Evolutionary conservation across 1,140 invertebrate species (phyloP).

Genomic region (Zaprionus kolodkinae): DNA sequence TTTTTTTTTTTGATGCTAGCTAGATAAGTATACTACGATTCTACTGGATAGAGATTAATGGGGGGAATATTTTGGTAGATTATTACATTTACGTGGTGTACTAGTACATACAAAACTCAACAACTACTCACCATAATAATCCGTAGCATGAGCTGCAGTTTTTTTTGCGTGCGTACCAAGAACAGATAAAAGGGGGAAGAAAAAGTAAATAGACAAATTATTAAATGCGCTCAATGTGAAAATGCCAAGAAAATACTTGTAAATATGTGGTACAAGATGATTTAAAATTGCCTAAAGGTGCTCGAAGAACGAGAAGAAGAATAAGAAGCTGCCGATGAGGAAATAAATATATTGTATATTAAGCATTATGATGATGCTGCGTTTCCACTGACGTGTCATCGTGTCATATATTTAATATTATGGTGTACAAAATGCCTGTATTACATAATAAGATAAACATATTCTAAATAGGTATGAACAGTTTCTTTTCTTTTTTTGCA

Average conservation of each 20-base stretch:
- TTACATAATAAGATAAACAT: background rate
- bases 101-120: conserved; percentile 82
- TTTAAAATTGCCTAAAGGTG: conserved; percentile 1
- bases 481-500: no score
- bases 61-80: background rate
- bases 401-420: background rate
- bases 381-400: background rate
- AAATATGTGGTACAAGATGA: conserved; percentile 4
- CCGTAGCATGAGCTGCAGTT: conserved; percentile 95
- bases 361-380: background rate
- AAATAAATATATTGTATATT: background rate
- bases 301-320: background rate
- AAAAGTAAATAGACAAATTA: conserved; percentile 81
- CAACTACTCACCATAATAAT: conserved; percentile 98
- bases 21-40: background rate
- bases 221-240: conserved; percentile 68
- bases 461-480: background rate
- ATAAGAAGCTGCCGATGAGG: background rate
- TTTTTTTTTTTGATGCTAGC: background rate
- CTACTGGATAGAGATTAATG: conserved; percentile 9
- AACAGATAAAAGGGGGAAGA: conserved; percentile 72
- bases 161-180: conserved; percentile 81
- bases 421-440: background rate
- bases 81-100: conserved; percentile 24
- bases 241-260: conserved; percentile 15